Base-by-base conservation (phyloP, 2,888 invertebrate species). In the Agapostemon virescens region DNA sequence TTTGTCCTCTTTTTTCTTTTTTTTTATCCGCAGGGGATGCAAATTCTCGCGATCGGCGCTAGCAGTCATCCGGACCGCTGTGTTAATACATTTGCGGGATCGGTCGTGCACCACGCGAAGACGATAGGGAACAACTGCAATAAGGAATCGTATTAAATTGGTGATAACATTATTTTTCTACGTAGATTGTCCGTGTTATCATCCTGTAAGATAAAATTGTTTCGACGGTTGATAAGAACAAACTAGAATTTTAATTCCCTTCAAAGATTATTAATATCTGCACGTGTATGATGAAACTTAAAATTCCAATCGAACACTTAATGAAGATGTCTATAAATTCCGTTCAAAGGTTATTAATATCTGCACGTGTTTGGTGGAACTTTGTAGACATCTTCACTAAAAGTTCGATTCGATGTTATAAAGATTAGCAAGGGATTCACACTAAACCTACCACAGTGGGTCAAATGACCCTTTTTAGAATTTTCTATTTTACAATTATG, bases 281-380 rank as follows among this genome's bases (percentile, higher is more conserved):
- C n/a, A 49, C 3, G 0, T 9, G 2, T 11, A n/a, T 1, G 49
- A 49, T n/a, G n/a, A n/a, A n/a, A n/a, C n/a, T n/a, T n/a, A n/a
- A n/a, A n/a, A n/a, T n/a, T n/a, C n/a, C n/a, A n/a, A n/a, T n/a
- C n/a, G n/a, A n/a, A n/a, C n/a, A n/a, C n/a, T n/a, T n/a, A n/a
- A n/a, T n/a, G n/a, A n/a, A n/a, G n/a, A n/a, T n/a, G n/a, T n/a
- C n/a, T n/a, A n/a, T n/a, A n/a, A 40, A 3, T 13, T 40, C 13
- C 13, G 9, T 9, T 45, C 20, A 5, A 20, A 1, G 42, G 42
- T 7, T 6, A 20, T 45, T n/a, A n/a, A 49, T 49, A 49, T n/a
- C 9, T n/a, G 3, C n/a, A 49, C 3, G 0, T 9, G 2, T 11
- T 9, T 1, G 49, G n/a, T n/a, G n/a, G n/a, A n/a, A n/a, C n/a